Evolutionary conservation across 2,797 vertebrate species (phyloP).

Genomic region (Pitangus sulphuratus): DNA sequence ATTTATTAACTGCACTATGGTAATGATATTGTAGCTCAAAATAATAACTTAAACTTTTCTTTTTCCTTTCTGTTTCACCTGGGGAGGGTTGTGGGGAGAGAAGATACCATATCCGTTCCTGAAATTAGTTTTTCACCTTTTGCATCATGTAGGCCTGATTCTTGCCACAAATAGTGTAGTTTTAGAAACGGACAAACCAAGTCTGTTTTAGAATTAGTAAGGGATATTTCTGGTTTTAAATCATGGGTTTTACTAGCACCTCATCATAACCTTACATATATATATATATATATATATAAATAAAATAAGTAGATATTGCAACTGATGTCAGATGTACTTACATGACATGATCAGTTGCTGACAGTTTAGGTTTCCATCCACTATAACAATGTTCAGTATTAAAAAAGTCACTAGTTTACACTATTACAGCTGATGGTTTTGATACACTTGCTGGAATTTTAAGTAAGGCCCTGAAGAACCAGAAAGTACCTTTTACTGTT

Average conservation of each 20-base stretch:
- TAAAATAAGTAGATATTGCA: constrained; percentile 31
- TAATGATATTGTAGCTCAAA: constrained; percentile 74
- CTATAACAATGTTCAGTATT: constrained; percentile 19
- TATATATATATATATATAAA: not conserved
- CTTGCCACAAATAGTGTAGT: constrained; percentile 82
- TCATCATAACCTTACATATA: not conserved
- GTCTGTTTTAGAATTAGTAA: constrained; percentile 93
- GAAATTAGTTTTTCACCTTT: constrained; percentile 67
- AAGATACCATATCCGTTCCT: constrained; percentile 72
- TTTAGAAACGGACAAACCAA: constrained; percentile 82
- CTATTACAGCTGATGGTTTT: constrained; percentile 31
- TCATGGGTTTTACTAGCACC: constrained; percentile 74
- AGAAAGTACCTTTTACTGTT: constrained; percentile 91
- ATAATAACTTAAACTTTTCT: constrained; percentile 70
- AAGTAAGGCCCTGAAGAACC: constrained; percentile 85
- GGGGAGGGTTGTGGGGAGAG: not conserved
- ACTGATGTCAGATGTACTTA: constrained; percentile 25
- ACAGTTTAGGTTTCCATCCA: constrained; percentile 24
- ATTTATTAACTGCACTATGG: constrained; percentile 77
- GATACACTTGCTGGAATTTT: constrained; percentile 68
- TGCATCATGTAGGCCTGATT: constrained; percentile 70
- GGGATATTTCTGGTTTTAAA: constrained; percentile 90
- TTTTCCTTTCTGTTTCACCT: not conserved
- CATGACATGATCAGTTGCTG: not conserved
- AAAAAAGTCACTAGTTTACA: constrained; percentile 32